phyloP scores from a whole-genome alignment of 2,888 invertebrate species.

The Perdita meconis region DNA sequence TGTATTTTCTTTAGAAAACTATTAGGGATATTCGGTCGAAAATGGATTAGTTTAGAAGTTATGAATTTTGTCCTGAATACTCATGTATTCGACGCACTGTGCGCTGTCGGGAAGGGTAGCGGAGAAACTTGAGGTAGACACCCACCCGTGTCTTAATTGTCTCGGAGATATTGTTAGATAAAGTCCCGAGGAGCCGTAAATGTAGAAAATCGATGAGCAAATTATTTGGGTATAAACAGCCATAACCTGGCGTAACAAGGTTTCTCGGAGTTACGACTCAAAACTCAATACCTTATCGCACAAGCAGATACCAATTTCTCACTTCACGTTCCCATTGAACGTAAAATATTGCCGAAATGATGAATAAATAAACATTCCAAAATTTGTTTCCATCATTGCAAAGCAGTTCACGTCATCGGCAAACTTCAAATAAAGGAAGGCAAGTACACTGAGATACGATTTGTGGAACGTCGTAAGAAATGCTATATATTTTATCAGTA shows the following conservation, averaged over 20 bases:
- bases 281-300: background rate
- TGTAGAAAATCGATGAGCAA: background rate
- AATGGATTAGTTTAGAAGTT: no score
- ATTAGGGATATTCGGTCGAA: no score
- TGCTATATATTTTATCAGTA: conserved; percentile 16
- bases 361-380: no score
- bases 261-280: background rate
- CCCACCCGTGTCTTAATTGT: conserved; percentile 4
- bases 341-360: no score
- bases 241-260: background rate
- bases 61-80: no score
- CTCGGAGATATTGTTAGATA: background rate
- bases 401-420: no score
- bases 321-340: no score
- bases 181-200: background rate
- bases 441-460: background rate
- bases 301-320: no score
- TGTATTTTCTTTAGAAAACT: no score
- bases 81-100: no score
- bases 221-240: background rate
- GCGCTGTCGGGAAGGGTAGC: background rate
- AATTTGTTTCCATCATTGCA: background rate
- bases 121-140: background rate
- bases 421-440: no score
- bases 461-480: background rate